Evolutionary conservation across 2,797 vertebrate species (phyloP).

Genomic region (Astyanax mexicanus): DNA sequence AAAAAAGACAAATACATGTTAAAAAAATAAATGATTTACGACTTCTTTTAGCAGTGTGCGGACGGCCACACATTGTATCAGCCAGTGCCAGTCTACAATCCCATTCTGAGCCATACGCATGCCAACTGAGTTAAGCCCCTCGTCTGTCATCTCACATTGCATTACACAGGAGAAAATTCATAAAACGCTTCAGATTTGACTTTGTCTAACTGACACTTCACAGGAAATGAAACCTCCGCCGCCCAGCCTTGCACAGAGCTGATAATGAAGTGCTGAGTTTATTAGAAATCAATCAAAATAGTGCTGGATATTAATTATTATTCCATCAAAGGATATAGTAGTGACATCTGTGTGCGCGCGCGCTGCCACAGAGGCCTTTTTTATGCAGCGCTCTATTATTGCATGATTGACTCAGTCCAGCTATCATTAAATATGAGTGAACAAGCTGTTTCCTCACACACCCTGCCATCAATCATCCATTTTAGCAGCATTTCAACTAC

Average conservation of each 20-base stretch:
- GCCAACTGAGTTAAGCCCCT: slow-evolving; percentile 11
- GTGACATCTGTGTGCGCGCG: slow-evolving; percentile 39
- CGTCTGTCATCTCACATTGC: slow-evolving; percentile 16
- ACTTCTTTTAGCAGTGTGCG: no score
- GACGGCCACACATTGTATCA: not conserved
- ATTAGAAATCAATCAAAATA: slow-evolving; percentile 62
- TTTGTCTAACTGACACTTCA: slow-evolving; percentile 48
- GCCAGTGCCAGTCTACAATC: not conserved
- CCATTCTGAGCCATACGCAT: slow-evolving; percentile 15
- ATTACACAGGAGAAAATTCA: slow-evolving; percentile 48
- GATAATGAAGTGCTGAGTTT: slow-evolving; percentile 56
- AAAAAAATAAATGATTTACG: no score
- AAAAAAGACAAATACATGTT: no score
- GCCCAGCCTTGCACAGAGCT: slow-evolving; percentile 69
- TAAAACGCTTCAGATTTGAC: slow-evolving; percentile 33
- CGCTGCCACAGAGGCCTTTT: slow-evolving; percentile 12
- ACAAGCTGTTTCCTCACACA: slow-evolving; percentile 47
- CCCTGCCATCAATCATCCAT: slow-evolving; percentile 46
- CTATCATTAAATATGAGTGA: slow-evolving; percentile 45
- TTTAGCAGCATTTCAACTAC: slow-evolving; percentile 42
- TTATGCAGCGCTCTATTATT: slow-evolving; percentile 8
- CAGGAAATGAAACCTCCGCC: slow-evolving; percentile 81
- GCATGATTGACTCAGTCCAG: slow-evolving; percentile 38
- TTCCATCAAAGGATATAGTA: slow-evolving; percentile 49
- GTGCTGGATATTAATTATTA: slow-evolving; percentile 43